Percentiles rank a stretch among this genome's conserved stretches.
phyloP scores from a whole-genome alignment of 2,888 invertebrate genomes.

The Ophioninae sp. region DNA sequence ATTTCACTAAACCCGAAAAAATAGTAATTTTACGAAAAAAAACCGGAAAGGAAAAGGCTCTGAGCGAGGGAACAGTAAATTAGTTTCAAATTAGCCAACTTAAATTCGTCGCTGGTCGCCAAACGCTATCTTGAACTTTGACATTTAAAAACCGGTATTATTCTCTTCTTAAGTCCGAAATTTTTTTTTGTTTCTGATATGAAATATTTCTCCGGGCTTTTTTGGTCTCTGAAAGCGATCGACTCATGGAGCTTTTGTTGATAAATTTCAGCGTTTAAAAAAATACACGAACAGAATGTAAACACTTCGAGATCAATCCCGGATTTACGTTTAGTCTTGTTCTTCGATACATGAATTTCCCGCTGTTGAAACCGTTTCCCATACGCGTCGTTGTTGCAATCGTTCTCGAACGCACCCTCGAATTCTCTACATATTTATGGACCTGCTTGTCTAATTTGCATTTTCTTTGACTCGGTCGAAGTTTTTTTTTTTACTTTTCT shows the following conservation, averaged over 20 bases:
- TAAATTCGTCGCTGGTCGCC: background rate
- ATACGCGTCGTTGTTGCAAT: too few species aligned
- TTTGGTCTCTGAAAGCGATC: background rate
- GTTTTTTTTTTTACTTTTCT: background rate
- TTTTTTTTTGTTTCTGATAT: background rate
- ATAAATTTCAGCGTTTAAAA: background rate
- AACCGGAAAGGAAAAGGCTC: background rate
- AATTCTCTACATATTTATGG: background rate
- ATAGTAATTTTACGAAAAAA: background rate
- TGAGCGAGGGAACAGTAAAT: background rate
- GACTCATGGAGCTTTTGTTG: background rate
- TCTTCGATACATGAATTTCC: background rate
- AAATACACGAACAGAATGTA: background rate
- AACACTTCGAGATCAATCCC: background rate
- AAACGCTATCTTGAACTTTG: constrained; percentile 18
- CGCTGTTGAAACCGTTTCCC: background rate
- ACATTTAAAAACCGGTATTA: constrained; percentile 44
- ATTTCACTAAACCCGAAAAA: background rate
- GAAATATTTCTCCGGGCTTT: background rate
- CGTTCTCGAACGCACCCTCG: too few species aligned
- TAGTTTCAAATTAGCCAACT: background rate
- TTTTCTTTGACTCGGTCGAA: background rate
- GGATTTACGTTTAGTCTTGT: background rate
- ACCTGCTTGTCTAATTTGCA: background rate
- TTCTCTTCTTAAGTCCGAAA: background rate